Evolutionary conservation across 2,113 vertebrate genomes (phyloP), one percentile per base, ranked within the genome.

Genomic region (Tragelaphus imberbis): DNA sequence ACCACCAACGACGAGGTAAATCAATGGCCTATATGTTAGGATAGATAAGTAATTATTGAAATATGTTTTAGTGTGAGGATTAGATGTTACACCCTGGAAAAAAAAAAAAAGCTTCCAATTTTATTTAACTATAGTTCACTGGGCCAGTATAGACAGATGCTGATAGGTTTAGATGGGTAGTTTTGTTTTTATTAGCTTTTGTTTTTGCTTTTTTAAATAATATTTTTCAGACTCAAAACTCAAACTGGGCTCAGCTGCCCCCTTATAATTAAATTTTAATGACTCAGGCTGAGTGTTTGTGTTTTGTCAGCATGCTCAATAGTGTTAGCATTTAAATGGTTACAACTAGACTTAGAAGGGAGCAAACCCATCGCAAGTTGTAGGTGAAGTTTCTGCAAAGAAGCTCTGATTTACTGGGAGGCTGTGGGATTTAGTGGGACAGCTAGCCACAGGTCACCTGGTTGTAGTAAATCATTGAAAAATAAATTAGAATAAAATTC

Each of bases 251-350:
- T 98, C 99, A 99, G 99, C 99, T 99, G 99, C 98, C 99, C 98
- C 98, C 98, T 98, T 94, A 84, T 99, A 99, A 99, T 99, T 98
- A 98, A 98, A 98, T 98, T 98, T 98, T 99, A 99, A 99, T 99
- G 98, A 98, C 97, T 97, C 89, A 95, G 99, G 98, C 98, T 91
- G 98, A 98, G 97, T 98, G 97, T 99, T 99, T 99, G 98, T 98
- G 98, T 98, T 98, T 99, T 98, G 99, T 98, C 98, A 98, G 98
- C 97, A 30, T 65, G 49, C 97, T 98, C 98, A 99, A 98, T 98
- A 97, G 98, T 77, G 98, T 97, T 99, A 98, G 98, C 98, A 98
- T 99, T 99, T 99, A 98, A 98, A 96, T 12, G 97, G 97, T 98
- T 98, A 98, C 98, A 98, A 97, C 96, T 51, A 25, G 97, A 84